phyloP scores from a whole-genome alignment of 2,888 invertebrate species.

The Dynastes hyllus region DNA sequence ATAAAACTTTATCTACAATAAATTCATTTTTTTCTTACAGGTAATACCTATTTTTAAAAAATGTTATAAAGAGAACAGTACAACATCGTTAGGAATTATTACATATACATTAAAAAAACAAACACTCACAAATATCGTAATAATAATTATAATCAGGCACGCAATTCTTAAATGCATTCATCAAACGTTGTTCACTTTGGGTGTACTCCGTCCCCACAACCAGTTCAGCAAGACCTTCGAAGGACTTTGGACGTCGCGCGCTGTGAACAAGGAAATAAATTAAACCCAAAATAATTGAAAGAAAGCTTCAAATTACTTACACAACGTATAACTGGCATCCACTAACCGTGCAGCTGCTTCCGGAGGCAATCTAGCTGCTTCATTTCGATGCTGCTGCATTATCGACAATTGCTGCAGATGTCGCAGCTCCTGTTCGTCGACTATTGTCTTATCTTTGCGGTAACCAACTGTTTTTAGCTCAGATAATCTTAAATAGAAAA shows the following conservation, averaged over 20 bases:
- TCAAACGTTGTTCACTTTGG: slow-evolving; percentile 74
- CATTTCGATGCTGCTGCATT: slow-evolving; percentile 80
- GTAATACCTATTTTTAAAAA: slow-evolving; percentile 23
- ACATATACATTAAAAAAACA: slow-evolving; percentile 5
- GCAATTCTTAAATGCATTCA: slow-evolving; percentile 18
- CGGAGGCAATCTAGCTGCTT: slow-evolving; percentile 79
- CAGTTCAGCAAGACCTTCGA: slow-evolving; percentile 87
- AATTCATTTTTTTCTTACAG: not conserved
- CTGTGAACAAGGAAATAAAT: slow-evolving; percentile 71
- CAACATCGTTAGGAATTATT: slow-evolving; percentile 4
- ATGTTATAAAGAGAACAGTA: slow-evolving; percentile 15
- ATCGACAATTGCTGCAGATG: slow-evolving; percentile 83
- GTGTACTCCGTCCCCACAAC: slow-evolving; percentile 85
- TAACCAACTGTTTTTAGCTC: slow-evolving; percentile 85
- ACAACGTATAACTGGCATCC: slow-evolving; percentile 81
- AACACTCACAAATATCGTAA: not conserved
- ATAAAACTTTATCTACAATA: slow-evolving; percentile 42
- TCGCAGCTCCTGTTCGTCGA: slow-evolving; percentile 84
- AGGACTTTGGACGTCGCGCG: slow-evolving; percentile 86
- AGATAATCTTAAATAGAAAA: slow-evolving; percentile 75
- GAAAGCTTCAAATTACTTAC: slow-evolving; percentile 73
- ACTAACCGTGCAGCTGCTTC: slow-evolving; percentile 83
- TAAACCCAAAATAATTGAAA: slow-evolving; percentile 17
- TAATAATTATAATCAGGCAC: slow-evolving; percentile 45
- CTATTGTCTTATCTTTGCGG: slow-evolving; percentile 82